A percentile compares a stretch with the other conserved stretches of the same genome.
These are phyloP conservation scores for Pionites leucogaster DNA, from an alignment of 2,113 vertebrate genomes.

Conservation along the genomic window DNA sequence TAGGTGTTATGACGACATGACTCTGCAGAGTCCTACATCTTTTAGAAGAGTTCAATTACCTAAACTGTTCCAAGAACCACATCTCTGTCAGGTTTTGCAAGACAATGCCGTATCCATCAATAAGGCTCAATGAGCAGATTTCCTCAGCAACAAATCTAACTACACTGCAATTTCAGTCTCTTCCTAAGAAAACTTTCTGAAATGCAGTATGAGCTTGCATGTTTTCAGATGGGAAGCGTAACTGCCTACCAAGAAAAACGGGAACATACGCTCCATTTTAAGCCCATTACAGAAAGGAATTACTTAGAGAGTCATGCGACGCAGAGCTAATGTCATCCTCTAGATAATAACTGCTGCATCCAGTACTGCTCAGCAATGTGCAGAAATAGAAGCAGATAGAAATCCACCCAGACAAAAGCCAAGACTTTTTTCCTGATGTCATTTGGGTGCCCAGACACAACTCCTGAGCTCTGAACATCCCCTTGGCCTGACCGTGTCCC, in stretches of 20 bases:
- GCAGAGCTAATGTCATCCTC: not conserved
- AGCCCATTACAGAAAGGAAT: constrained; percentile 41
- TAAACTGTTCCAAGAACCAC: not conserved
- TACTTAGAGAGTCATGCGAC: not conserved
- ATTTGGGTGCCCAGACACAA: not conserved
- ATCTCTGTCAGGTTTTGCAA: not conserved
- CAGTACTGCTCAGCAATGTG: constrained; percentile 40
- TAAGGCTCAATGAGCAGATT: not conserved
- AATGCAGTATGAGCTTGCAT: not conserved
- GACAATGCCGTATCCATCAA: rapidly evolving
- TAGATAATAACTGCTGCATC: constrained; percentile 18
- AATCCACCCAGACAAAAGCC: constrained; percentile 8
- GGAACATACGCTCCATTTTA: constrained; percentile 38
- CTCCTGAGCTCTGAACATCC: not conserved
- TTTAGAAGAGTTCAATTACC: not conserved
- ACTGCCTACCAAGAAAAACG: constrained; percentile 37
- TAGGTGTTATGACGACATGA: not conserved
- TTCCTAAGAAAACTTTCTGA: constrained; percentile 3
- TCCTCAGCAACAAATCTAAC: constrained; percentile 22
- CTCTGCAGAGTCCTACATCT: not conserved
- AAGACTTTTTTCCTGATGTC: not conserved
- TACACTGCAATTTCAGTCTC: not conserved
- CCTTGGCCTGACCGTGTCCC: not conserved
- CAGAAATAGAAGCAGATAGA: constrained; percentile 38
- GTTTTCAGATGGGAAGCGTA: constrained; percentile 18